A percentile compares a stretch with the other conserved stretches of the same genome.
Conservation (phyloP, 2,797 vertebrate genomes). For the Arrhamphus sclerolepis region DNA sequence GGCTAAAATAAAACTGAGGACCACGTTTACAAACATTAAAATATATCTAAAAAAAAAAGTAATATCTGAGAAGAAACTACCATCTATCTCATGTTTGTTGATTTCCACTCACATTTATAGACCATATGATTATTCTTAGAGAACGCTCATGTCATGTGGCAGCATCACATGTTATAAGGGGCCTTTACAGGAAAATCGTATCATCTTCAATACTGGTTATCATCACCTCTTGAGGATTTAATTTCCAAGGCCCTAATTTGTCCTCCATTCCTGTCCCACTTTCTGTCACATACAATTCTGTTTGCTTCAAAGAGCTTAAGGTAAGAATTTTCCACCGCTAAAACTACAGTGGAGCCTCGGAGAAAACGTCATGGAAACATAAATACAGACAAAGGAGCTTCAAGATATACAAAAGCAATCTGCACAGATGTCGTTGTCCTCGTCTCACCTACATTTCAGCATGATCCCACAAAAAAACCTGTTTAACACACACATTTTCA, state of each 20-base stretch:
- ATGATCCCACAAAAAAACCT: conserved; percentile 16
- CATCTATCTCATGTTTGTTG: neutral
- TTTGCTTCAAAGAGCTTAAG: conserved; percentile 52
- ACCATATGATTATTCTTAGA: conserved; percentile 1
- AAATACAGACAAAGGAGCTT: conserved; percentile 19
- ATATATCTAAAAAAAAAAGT: neutral
- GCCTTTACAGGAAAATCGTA: conserved; percentile 42
- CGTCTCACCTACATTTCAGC: conserved; percentile 19
- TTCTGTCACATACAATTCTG: conserved; percentile 36
- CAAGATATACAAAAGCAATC: conserved; percentile 15
- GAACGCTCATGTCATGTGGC: conserved; percentile 37
- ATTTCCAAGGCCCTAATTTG: conserved; percentile 23
- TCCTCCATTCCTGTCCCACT: conserved; percentile 1
- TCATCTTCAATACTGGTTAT: conserved; percentile 50
- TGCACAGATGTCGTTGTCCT: neutral
- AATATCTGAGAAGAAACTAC: neutral
- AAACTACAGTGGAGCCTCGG: neutral
- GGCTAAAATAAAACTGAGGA: no score
- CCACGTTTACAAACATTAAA: no score
- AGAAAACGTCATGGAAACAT: conserved; percentile 1
- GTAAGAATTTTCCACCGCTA: conserved; percentile 29
- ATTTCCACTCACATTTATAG: conserved; percentile 10
- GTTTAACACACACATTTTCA: neutral
- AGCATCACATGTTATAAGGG: conserved; percentile 6
- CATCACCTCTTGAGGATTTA: conserved; percentile 66